These are phyloP conservation scores for Conus canariensis DNA, from an alignment of 2,888 invertebrate species.

Conservation along the genomic window DNA sequence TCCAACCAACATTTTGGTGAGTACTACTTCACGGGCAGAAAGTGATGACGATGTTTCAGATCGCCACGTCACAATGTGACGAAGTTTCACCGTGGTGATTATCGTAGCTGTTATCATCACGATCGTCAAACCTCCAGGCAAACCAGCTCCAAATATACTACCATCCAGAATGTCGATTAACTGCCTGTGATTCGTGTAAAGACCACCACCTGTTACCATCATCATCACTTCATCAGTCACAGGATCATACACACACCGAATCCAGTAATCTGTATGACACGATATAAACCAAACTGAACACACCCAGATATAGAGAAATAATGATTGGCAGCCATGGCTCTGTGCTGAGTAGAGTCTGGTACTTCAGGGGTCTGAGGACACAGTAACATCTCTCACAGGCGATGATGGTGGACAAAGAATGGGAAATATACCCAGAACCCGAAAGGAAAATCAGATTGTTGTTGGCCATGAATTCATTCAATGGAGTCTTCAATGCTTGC, in stretches of 20 bases:
- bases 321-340: not conserved
- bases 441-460: not conserved
- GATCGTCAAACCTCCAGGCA: not conserved
- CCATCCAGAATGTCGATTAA: not conserved
- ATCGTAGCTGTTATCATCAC: not conserved
- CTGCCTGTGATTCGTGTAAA: not conserved
- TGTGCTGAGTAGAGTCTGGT: slow-evolving; percentile 5
- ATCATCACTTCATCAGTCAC: not conserved
- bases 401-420: not conserved
- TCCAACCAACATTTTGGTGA: slow-evolving; percentile 11
- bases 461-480: not conserved
- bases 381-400: slow-evolving; percentile 8
- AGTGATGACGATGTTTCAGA: not conserved
- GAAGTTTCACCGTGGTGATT: slow-evolving; percentile 14
- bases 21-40: not conserved
- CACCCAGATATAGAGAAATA: not conserved
- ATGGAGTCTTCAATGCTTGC: not conserved
- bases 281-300: not conserved
- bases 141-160: not conserved
- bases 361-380: not conserved
- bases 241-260: not conserved
- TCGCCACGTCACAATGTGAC: not conserved
- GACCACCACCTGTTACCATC: not conserved
- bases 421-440: not conserved
- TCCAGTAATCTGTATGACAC: not conserved